Conservation (phyloP, 2,888 invertebrate species). For the Thelaira solivaga region DNA sequence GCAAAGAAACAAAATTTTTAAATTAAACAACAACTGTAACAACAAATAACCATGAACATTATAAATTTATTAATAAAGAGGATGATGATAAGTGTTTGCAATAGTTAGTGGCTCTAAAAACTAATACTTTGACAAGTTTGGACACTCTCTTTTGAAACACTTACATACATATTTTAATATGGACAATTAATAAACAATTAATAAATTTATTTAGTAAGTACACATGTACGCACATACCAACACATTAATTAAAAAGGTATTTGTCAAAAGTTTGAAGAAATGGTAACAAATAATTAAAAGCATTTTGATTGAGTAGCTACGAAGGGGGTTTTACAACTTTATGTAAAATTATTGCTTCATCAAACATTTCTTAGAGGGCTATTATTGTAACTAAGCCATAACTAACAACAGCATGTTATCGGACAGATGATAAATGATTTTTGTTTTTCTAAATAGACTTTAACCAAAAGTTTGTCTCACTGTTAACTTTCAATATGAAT, state of each 20-base stretch:
- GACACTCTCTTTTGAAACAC: slow-evolving; percentile 7
- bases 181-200: slow-evolving; percentile 27
- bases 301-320: too few relatives aligned
- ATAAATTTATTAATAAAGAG: slow-evolving; percentile 20
- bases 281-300: not conserved
- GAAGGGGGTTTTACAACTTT: too few relatives aligned
- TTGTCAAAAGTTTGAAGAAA: not conserved
- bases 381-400: too few relatives aligned
- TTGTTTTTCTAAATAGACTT: too few relatives aligned
- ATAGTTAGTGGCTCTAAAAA: slow-evolving; percentile 9
- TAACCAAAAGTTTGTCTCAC: too few relatives aligned
- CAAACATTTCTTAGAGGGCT: too few relatives aligned
- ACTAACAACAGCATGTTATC: too few relatives aligned
- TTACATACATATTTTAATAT: not conserved
- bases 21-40: slow-evolving; percentile 1
- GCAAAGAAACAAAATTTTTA: slow-evolving; percentile 2
- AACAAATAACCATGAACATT: slow-evolving; percentile 41
- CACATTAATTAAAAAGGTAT: too few relatives aligned
- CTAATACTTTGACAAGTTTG: not conserved
- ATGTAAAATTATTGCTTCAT: too few relatives aligned
- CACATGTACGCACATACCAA: not conserved
- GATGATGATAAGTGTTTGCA: slow-evolving; percentile 31
- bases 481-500: too few relatives aligned
- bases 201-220: not conserved
- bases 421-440: too few relatives aligned